Evolutionary conservation across 2,113 vertebrate genomes (phyloP).

Genomic region (Gnathonemus echidnorhynchus): DNA sequence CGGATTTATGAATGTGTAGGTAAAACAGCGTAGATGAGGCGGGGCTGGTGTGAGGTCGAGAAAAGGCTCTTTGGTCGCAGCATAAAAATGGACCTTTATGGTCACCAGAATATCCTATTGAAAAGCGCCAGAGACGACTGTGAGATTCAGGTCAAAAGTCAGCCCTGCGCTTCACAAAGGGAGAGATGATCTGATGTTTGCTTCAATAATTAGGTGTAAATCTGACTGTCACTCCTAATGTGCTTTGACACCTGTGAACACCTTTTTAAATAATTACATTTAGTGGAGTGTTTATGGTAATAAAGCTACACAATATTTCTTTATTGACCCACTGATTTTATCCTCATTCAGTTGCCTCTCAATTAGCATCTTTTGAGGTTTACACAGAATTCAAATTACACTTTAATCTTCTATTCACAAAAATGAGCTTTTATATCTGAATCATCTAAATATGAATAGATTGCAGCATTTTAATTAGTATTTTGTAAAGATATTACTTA

Average conservation of each 20-base stretch:
- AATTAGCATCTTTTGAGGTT: neutral
- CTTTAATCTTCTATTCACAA: neutral
- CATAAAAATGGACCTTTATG: neutral
- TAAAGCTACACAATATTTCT: neutral
- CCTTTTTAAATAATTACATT: neutral
- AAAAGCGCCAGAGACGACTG: neutral
- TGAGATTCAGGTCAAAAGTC: neutral
- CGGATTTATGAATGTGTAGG: constrained; percentile 27
- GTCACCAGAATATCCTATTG: neutral
- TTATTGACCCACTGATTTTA: neutral
- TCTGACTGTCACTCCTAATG: neutral
- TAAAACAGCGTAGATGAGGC: constrained; percentile 12
- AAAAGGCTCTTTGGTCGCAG: neutral
- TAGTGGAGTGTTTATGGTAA: neutral
- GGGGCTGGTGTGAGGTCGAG: neutral
- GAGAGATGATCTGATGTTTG: neutral
- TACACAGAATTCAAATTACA: neutral
- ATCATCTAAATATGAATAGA: neutral
- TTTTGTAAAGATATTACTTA: neutral
- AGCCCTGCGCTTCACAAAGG: neutral
- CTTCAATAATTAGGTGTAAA: neutral
- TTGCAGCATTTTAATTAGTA: neutral
- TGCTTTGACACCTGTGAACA: neutral
- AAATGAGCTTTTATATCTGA: neutral
- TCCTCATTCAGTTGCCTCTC: neutral